A percentile compares a stretch with the other conserved stretches of the same genome.
phyloP scores from a whole-genome alignment of 2,888 invertebrate species.

The Bombyx huttoni region DNA sequence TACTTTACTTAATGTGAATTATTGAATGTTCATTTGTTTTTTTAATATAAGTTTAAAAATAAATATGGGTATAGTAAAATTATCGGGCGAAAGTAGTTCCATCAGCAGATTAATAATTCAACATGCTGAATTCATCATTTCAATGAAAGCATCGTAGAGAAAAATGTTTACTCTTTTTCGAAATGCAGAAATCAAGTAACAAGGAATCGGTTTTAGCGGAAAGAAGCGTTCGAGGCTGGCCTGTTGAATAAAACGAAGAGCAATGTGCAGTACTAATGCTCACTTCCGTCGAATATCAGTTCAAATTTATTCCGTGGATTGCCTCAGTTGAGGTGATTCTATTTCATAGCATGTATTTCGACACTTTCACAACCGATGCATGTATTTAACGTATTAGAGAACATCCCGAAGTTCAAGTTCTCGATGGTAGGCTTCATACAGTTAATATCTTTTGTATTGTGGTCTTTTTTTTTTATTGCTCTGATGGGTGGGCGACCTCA shows the following conservation, averaged over 20 bases:
- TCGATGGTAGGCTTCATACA: no score
- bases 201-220: constrained; percentile 69
- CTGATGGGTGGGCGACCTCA: no score
- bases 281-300: constrained; percentile 46
- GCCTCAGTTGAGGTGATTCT: constrained; percentile 1
- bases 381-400: no score
- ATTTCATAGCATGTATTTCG: not conserved
- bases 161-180: constrained; percentile 71
- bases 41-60: no score
- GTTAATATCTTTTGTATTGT: no score
- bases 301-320: constrained; percentile 24
- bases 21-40: no score
- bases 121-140: constrained; percentile 40
- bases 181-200: constrained; percentile 71
- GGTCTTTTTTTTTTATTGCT: no score
- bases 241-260: constrained; percentile 58
- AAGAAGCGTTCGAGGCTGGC: constrained; percentile 48
- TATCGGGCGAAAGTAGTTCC: no score
- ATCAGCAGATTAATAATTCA: constrained; percentile 44
- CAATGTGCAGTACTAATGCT: constrained; percentile 48
- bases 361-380: not conserved
- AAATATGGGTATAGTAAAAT: no score
- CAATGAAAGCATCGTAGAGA: constrained; percentile 58
- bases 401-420: no score
- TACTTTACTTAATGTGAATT: no score